These are phyloP conservation scores for Baronia brevicornis DNA, from an alignment of 2,888 invertebrate genomes.

Conservation along the genomic window DNA sequence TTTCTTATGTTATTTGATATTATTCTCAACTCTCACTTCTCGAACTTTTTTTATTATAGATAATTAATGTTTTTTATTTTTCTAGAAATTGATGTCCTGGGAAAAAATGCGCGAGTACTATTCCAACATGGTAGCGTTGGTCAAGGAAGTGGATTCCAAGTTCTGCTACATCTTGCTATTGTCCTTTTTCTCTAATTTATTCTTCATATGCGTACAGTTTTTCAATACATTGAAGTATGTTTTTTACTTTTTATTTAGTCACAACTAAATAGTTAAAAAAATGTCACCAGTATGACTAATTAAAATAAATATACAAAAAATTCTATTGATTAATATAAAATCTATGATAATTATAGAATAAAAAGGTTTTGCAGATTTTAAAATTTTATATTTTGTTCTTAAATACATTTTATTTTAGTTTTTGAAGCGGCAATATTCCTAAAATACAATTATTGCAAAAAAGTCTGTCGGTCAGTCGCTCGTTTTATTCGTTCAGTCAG, in stretches of 20 bases:
- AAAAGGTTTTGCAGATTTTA: too few relatives aligned
- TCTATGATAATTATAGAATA: too few relatives aligned
- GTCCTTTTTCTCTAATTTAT: constrained; percentile 73
- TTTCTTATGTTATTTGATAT: background rate
- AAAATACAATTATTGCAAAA: too few relatives aligned
- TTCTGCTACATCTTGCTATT: constrained; percentile 34
- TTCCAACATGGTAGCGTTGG: constrained; percentile 51
- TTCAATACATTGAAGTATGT: constrained; percentile 79
- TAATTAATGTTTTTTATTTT: constrained; percentile 10
- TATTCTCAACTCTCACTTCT: background rate
- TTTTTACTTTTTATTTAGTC: background rate
- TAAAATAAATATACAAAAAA: too few relatives aligned
- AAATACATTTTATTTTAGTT: too few relatives aligned
- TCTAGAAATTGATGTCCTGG: constrained; percentile 33
- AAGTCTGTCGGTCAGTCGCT: too few relatives aligned
- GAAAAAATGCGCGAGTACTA: constrained; percentile 24
- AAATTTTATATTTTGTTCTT: too few relatives aligned
- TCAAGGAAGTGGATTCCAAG: constrained; percentile 76
- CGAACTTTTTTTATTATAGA: background rate
- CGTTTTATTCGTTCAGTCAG: too few relatives aligned
- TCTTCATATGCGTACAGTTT: constrained; percentile 81
- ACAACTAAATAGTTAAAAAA: too few relatives aligned
- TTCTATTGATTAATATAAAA: too few relatives aligned
- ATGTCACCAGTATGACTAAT: too few relatives aligned
- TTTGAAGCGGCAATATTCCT: too few relatives aligned